These are phyloP conservation scores for Ornithoptera priamus DNA, from an alignment of 2,888 invertebrate species.

Conservation along the genomic window DNA sequence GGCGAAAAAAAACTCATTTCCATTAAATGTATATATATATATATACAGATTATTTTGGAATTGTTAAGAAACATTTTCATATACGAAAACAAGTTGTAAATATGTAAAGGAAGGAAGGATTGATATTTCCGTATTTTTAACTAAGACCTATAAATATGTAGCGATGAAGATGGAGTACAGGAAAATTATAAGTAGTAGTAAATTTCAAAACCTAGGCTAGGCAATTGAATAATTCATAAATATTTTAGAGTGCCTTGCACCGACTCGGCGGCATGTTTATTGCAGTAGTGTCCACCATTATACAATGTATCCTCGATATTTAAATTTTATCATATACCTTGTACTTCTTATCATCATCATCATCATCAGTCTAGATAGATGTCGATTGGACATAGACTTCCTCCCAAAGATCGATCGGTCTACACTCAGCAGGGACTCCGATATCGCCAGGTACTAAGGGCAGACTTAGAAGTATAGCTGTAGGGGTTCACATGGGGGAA, in stretches of 20 bases:
- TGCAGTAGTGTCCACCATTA: neutral
- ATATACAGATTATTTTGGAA: too few species aligned
- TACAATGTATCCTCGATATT: neutral
- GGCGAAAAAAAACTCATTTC: too few species aligned
- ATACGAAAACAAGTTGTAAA: neutral
- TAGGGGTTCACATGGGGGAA: too few species aligned
- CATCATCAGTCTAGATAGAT: too few species aligned
- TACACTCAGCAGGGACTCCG: too few species aligned
- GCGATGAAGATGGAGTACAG: neutral
- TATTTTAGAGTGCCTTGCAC: conserved; percentile 36
- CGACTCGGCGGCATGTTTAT: conserved; percentile 12
- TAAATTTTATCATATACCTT: neutral
- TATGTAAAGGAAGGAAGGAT: neutral
- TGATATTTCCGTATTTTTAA: neutral
- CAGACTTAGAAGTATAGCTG: too few species aligned
- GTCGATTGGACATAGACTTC: too few species aligned
- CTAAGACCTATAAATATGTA: conserved; percentile 6
- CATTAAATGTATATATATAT: too few species aligned
- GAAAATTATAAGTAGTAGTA: conserved; percentile 21
- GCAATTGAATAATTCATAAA: conserved; percentile 36
- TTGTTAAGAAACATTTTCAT: neutral
- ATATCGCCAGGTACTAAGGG: too few species aligned
- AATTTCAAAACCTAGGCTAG: conserved; percentile 14
- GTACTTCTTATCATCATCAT: too few species aligned
- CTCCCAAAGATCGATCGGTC: too few species aligned